These are phyloP conservation scores for Drosophila siamana DNA, from an alignment of 2,888 invertebrate species.

Conservation along the genomic window DNA sequence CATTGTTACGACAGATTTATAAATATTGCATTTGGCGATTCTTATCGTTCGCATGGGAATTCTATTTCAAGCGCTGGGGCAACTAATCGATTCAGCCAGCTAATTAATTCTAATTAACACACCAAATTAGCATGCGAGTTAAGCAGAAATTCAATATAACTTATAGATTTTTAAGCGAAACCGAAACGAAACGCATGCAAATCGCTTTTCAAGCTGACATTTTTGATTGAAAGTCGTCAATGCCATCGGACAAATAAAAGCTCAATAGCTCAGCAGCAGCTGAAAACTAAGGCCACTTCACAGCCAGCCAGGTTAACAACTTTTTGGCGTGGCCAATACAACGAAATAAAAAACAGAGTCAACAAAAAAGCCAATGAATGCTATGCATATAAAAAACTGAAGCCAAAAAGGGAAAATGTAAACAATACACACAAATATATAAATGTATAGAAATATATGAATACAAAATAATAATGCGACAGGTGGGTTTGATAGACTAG, in stretches of 20 bases:
- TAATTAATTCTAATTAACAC: conserved; percentile 11
- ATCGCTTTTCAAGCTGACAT: conserved; percentile 48
- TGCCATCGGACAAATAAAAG: conserved; percentile 28
- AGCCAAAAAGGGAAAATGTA: conserved; percentile 67
- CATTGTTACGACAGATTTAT: conserved; percentile 1
- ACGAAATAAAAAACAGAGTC: conserved; percentile 20
- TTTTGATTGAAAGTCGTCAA: conserved; percentile 51
- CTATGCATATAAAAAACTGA: conserved; percentile 66
- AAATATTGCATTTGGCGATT: conserved; percentile 24
- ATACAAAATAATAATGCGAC: conserved; percentile 10
- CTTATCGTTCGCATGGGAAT: conserved; percentile 33
- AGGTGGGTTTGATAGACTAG: background rate
- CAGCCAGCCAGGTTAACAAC: conserved; percentile 65
- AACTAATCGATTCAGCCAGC: background rate
- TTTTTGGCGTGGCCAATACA: conserved; percentile 61
- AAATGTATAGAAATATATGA: conserved; percentile 19
- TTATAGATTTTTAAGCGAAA: conserved; percentile 21
- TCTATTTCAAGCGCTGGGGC: background rate
- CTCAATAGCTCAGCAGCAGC: conserved; percentile 13
- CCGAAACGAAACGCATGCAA: conserved; percentile 38
- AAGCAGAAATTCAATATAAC: conserved; percentile 26
- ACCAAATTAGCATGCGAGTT: conserved; percentile 41
- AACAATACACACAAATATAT: conserved; percentile 67
- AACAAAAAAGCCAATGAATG: conserved; percentile 36
- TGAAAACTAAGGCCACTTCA: conserved; percentile 53